These are phyloP conservation scores for Phoenoteleia sp. DNA, from an alignment of 2,888 invertebrate species.

Conservation along the genomic window DNA sequence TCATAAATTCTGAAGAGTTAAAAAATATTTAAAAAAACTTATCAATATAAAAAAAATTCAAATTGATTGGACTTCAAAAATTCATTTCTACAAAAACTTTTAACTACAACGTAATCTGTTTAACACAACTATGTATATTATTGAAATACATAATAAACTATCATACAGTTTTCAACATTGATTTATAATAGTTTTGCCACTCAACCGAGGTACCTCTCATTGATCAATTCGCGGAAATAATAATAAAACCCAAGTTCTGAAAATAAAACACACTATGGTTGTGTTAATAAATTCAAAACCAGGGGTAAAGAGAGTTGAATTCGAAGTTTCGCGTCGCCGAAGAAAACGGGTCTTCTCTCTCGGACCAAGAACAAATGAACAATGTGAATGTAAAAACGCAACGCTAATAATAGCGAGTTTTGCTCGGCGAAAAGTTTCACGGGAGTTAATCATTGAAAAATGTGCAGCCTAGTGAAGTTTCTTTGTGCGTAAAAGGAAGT, in stretches of 20 bases:
- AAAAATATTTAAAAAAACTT: too few relatives aligned
- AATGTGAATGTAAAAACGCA: slow-evolving; percentile 34
- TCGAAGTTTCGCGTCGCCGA: slow-evolving; percentile 16
- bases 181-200: not conserved
- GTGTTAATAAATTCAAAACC: slow-evolving; percentile 25
- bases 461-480: slow-evolving; percentile 37
- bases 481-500: slow-evolving; percentile 28
- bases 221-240: slow-evolving; percentile 4
- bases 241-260: not conserved
- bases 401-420: slow-evolving; percentile 20
- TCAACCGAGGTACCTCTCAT: not conserved
- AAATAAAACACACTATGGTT: not conserved
- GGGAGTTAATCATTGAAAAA: slow-evolving; percentile 43
- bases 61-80: too few relatives aligned
- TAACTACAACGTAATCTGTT: too few relatives aligned
- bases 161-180: too few relatives aligned
- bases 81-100: too few relatives aligned
- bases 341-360: not conserved
- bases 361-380: slow-evolving; percentile 22
- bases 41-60: too few relatives aligned
- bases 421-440: slow-evolving; percentile 35
- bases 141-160: not conserved
- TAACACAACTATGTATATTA: too few relatives aligned
- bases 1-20: too few relatives aligned
- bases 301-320: not conserved